Base-by-base conservation (phyloP, 2,113 vertebrate species). In the Bujurquina vittata region DNA sequence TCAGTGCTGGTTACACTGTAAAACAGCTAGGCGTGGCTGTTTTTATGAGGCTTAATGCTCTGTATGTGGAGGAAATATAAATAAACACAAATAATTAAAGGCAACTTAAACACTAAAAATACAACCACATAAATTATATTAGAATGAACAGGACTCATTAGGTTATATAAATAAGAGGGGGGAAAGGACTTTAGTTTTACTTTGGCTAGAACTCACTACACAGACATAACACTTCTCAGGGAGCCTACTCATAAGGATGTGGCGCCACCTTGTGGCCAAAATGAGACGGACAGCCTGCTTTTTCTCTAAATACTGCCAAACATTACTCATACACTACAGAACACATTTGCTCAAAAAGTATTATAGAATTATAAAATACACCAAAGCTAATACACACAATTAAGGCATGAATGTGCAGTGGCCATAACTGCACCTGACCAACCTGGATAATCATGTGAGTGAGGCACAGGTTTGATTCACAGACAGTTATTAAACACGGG, bases 251-350 rank as follows among this genome's bases (percentile, higher is more conserved):
- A 0, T 54, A 9, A 49, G 29, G 58, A 56, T 60, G 80, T 43
- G 49, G 10, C 7, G 78, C 67, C 80, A 79, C 56, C 61, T 9
- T 56, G 84, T 81, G 84, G 65, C 5, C 10, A 23, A 55, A 83
- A 43, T 7, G 33, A 2, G 10, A 61, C 18, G 1, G 12, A 43
- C 7, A 14, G 26, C 29, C 23, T 58, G 14, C 20, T 75, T 11
- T 29, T n/a, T 35, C 33, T 56, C 74, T 26, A n/a, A 67, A 55
- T 49, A 37, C 2, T 37, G 9, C 35, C 9, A 37, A 37, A 37
- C 35, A 57, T 54, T 6, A 57, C 26, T 26, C 2, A 26, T n/a
- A 72, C 20, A 54, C 2, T 7, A 7, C 1, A 55, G 29, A 56
- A 56, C 7, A 33, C 52, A 67, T 15, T 9, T 60, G 0, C 8